Percentiles rank a stretch among this genome's conserved stretches.
Conservation (phyloP, 2,888 invertebrate genomes). For the Metacarcinus magister region DNA sequence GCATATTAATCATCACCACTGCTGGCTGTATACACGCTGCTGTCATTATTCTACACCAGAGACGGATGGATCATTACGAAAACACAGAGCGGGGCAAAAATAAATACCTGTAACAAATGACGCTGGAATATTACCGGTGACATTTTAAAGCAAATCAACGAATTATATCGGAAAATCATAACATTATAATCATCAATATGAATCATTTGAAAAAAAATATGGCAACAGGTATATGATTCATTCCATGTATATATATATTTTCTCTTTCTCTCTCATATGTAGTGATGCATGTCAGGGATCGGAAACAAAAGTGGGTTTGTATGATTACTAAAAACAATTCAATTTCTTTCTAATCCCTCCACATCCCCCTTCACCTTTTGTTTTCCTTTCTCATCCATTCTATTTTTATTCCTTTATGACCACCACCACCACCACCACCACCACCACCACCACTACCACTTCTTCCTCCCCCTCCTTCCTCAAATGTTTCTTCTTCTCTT, state of each 20-base stretch:
- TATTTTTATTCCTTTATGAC: background rate
- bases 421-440: background rate
- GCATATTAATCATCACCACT: too few relatives aligned
- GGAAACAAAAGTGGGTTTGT: too few relatives aligned
- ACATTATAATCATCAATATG: background rate
- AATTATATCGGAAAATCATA: background rate
- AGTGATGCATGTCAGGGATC: background rate
- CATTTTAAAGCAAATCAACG: background rate
- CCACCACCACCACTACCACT: background rate
- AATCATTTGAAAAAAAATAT: background rate
- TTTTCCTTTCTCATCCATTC: background rate
- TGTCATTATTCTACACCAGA: background rate
- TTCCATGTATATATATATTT: background rate
- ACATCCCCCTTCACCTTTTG: background rate
- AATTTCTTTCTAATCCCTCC: background rate
- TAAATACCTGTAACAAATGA: slow-evolving; percentile 26
- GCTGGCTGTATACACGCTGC: background rate
- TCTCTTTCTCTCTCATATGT: background rate
- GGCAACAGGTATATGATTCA: background rate
- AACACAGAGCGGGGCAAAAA: background rate
- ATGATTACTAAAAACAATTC: too few relatives aligned
- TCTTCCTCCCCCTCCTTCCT: background rate
- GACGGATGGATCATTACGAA: background rate
- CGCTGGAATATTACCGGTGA: slow-evolving; percentile 15
- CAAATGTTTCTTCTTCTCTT: background rate